phyloP scores from a whole-genome alignment of 2,888 invertebrate species.

The Sisyra terminalis region DNA sequence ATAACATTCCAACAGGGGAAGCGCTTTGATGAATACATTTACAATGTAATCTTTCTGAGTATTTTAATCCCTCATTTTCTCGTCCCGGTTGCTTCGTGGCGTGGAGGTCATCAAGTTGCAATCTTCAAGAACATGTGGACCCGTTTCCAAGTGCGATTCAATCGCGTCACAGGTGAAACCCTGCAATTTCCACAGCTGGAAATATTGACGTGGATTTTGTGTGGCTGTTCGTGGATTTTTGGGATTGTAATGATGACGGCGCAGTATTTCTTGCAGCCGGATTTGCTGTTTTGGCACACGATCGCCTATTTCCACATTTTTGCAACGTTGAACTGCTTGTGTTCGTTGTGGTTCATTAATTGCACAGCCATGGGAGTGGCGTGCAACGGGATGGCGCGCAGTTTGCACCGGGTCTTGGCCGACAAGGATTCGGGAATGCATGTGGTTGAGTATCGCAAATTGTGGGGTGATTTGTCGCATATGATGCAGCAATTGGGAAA shows the following conservation, averaged over 20 bases:
- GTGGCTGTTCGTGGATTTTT: constrained; percentile 46
- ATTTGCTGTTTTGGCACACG: constrained; percentile 55
- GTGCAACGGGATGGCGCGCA: constrained; percentile 42
- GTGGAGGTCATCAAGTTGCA: constrained; percentile 51
- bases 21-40: constrained; percentile 57
- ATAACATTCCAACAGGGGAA: constrained; percentile 32
- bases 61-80: constrained; percentile 54
- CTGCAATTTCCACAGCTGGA: constrained; percentile 49
- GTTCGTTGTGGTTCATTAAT: constrained; percentile 41
- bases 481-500: constrained; percentile 56
- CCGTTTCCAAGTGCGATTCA: constrained; percentile 41
- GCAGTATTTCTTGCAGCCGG: constrained; percentile 53
- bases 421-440: constrained; percentile 44
- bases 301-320: constrained; percentile 57
- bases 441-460: constrained; percentile 47
- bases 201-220: constrained; percentile 43
- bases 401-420: constrained; percentile 43
- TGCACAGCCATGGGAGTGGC: constrained; percentile 48
- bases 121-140: constrained; percentile 69
- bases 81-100: constrained; percentile 51
- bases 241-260: constrained; percentile 49
- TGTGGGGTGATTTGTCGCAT: constrained; percentile 57
- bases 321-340: constrained; percentile 57
- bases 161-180: constrained; percentile 40
- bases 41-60: constrained; percentile 56